Conservation (phyloP, 1,140 invertebrate species). For the Drosophila suzukii region DNA sequence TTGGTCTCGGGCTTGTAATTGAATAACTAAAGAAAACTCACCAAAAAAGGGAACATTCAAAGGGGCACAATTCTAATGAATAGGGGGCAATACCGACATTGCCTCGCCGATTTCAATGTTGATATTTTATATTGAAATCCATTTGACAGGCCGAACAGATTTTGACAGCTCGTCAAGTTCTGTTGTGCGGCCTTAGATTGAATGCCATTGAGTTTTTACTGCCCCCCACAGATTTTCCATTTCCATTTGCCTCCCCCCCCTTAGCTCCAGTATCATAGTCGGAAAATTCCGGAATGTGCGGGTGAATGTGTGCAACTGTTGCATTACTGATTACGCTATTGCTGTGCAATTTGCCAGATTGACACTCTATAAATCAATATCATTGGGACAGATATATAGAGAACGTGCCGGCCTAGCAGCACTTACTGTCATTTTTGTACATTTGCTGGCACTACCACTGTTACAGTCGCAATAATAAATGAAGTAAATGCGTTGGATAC, state of each 20-base stretch:
- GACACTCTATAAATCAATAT: constrained; percentile 71
- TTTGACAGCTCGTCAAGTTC: constrained; percentile 66
- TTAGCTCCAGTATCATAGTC: background rate
- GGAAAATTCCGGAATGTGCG: background rate
- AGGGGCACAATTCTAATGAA: constrained; percentile 17
- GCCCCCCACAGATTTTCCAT: background rate
- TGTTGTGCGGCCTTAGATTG: constrained; percentile 6
- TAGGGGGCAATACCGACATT: constrained; percentile 4
- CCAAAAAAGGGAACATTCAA: background rate
- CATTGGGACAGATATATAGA: background rate
- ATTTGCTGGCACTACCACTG: constrained; percentile 26
- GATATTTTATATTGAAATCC: constrained; percentile 38
- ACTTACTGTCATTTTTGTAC: constrained; percentile 17
- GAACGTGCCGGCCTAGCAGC: constrained; percentile 23
- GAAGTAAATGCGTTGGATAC: background rate
- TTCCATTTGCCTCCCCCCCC: background rate
- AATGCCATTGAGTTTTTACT: constrained; percentile 8
- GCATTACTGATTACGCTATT: constrained; percentile 43
- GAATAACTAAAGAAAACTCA: constrained; percentile 32
- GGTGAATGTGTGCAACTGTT: constrained; percentile 44
- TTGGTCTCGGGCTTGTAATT: constrained; percentile 42
- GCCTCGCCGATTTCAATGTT: constrained; percentile 15
- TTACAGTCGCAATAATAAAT: constrained; percentile 11
- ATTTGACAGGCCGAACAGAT: constrained; percentile 49
- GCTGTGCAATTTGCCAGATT: constrained; percentile 72